Base-by-base conservation (phyloP, 2,797 vertebrate species). In the Halcyon badia region DNA sequence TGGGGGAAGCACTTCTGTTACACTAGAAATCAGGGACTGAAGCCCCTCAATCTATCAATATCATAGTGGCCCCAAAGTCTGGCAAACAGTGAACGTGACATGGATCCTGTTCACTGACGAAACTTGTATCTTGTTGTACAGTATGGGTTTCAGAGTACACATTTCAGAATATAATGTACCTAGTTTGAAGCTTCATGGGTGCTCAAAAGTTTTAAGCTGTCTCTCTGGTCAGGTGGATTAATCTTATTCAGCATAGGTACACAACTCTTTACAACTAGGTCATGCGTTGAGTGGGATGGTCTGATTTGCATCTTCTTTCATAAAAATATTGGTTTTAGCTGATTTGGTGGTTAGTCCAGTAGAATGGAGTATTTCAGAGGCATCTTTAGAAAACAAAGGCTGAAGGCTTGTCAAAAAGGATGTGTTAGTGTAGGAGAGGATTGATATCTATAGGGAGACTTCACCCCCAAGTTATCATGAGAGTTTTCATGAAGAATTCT, bases 351-450 rank as follows among this genome's bases (percentile, higher is more conserved):
- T 71, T 83, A 52, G 16, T 44, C 70, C 84, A 86, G 44, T 42
- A 87, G 81, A 56, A 87, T 3, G 3, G 84, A 84, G 81, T 71
- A 87, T 85, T 95, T 93, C 91, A 87, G 91, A 91, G 89, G 93
- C 93, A 73, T 83, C 75, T 96, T 95, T 68, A 44, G 78, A 60
- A 91, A 92, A 92, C 57, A 87, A 83, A 80, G 69, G 89, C 89
- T 94, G 91, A 94, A 93, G 62, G 21, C 96, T 84, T 95, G 94
- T 95, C 94, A 92, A 3, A 92, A 96, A 56, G 28, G 56, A 87
- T 94, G 68, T 64, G 51, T 70, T 94, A 14, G 28, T 48, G 60
- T 28, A 91, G 60, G 33, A 88, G 62, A 87, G 48, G 49, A 75
- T 79, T 51, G 37, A n/a, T 69, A 84, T 65, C 81, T 46, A 57